Conservation (phyloP, 1,140 invertebrate genomes). For the Himalopsyche phryganea region DNA sequence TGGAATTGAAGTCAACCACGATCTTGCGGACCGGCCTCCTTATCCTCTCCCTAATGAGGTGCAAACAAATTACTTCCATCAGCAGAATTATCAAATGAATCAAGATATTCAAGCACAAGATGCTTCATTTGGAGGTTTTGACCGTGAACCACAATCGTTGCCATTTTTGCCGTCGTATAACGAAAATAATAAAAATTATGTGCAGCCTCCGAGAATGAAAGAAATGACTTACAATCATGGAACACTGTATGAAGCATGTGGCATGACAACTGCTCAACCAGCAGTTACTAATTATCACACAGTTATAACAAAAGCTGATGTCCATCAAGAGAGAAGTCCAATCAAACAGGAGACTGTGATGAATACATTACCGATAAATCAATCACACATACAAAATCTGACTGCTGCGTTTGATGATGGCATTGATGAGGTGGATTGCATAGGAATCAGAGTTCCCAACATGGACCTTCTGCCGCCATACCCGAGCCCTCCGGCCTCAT, state of each 20-base stretch:
- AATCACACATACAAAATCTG: slow-evolving; percentile 46
- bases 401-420: slow-evolving; percentile 47
- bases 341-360: slow-evolving; percentile 50
- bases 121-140: slow-evolving; percentile 49
- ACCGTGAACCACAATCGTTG: slow-evolving; percentile 61
- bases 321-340: slow-evolving; percentile 74
- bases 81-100: slow-evolving; percentile 35
- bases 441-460: slow-evolving; percentile 36
- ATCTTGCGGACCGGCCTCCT: slow-evolving; percentile 52
- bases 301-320: slow-evolving; percentile 74
- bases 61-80: slow-evolving; percentile 33
- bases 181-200: slow-evolving; percentile 36
- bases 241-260: slow-evolving; percentile 28
- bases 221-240: slow-evolving; percentile 33
- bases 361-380: slow-evolving; percentile 37
- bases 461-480: slow-evolving; percentile 66
- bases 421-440: slow-evolving; percentile 60
- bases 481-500: slow-evolving; percentile 69
- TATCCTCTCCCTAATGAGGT: slow-evolving; percentile 48
- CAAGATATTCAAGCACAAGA: slow-evolving; percentile 39
- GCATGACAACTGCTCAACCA: slow-evolving; percentile 36
- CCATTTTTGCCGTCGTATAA: slow-evolving; percentile 61
- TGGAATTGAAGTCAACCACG: slow-evolving; percentile 57
- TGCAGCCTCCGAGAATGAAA: slow-evolving; percentile 27
- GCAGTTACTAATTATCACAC: slow-evolving; percentile 50